Base-by-base conservation (phyloP, 2,797 vertebrate genomes). In the Hybognathus amarus region DNA sequence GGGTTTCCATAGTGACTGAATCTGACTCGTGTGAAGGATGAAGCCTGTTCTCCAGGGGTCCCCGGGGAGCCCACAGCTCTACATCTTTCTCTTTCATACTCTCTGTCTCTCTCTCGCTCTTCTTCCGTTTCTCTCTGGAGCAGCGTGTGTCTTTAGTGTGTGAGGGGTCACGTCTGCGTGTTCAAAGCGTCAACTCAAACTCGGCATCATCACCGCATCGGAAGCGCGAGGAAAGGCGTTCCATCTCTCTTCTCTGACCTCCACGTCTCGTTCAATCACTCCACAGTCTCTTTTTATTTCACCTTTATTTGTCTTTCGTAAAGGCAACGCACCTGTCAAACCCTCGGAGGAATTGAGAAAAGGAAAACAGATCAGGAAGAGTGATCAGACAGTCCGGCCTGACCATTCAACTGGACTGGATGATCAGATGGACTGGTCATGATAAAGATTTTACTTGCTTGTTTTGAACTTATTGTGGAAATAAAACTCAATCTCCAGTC, bases 1-100 rank as follows among this genome's bases (percentile, higher is more conserved):
- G 88, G 88, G 92, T 93, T 92, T 84, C 93, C 92, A 92, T 93
- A 88, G 93, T 87, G 83, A 94, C 90, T 88, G 85, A 88, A 91
- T 87, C 87, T 89, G 90, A 90, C 91, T 88, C 87, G 89, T 68
- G 82, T 79, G 90, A 93, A 88, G 90, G 87, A 89, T 87, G 86
- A 87, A 88, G 78, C 84, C 54, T 75, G 64, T 83, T 91, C 82
- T 86, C 70, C 9, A 33, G 76, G 77, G 27, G 40, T 56, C 81
- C 85, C 80, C 45, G 27, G 66, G 75, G 80, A 71, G 71, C 71
- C 77, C 30, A 40, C 27, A n/a, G 64, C 52, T 61, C 66, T 67
- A 47, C 20, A 68, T 74, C 45, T 54, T 69, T 70, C 64, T 10
- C 80, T 70, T 64, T 63, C 36, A 59, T 59, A 18, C 30, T 76